Base-by-base conservation (phyloP, 2,888 invertebrate genomes). In the Eilema sororculum region DNA sequence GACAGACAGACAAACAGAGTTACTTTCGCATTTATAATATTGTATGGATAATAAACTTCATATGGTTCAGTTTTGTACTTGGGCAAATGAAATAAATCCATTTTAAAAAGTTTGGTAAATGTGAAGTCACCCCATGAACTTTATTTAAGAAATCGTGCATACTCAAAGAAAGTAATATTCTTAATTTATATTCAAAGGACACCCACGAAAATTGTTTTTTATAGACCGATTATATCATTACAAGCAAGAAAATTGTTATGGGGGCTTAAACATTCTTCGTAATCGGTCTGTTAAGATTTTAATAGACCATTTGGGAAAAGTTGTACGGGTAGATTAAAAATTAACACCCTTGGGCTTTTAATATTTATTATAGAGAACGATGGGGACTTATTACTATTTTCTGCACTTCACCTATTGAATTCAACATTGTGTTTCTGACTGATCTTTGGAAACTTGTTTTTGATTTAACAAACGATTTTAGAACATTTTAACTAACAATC, bases 221-320 rank as follows among this genome's bases (percentile, higher is more conserved):
- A 77, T 71, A 74, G 65, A 68, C 69, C 69, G 68, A 75, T 78
- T 76, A 79, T 52, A 52, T 76, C 73, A 75, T 79, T 74, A 75
- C 65, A 76, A 76, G 75, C 69, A 61, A 67, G 75, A 73, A 81
- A 77, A 81, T 75, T 75, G 67, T 72, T 67, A 68, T 70, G 71
- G 65, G 69, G 63, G 59, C 69, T 75, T 78, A 75, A 74, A 73
- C 67, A 71, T 62, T 59, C 70, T 61, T 65, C 68, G 65, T 76
- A 72, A 71, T 73, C 68, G 73, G 66, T 72, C 64, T 70, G 78
- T 75, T 73, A 75, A 82, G 78, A 84, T 84, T 80, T 78, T 79
- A 78, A 84, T 84, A 79, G 76, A 66, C 72, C 72, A 67, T 68
- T 68, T 64, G 72, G 73, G 74, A 64, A 70, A 78, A 71, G 56